Evolutionary conservation across 2,888 invertebrate genomes (phyloP), one percentile per base, ranked within the genome.

Genomic region (Vesta saturnalis): DNA sequence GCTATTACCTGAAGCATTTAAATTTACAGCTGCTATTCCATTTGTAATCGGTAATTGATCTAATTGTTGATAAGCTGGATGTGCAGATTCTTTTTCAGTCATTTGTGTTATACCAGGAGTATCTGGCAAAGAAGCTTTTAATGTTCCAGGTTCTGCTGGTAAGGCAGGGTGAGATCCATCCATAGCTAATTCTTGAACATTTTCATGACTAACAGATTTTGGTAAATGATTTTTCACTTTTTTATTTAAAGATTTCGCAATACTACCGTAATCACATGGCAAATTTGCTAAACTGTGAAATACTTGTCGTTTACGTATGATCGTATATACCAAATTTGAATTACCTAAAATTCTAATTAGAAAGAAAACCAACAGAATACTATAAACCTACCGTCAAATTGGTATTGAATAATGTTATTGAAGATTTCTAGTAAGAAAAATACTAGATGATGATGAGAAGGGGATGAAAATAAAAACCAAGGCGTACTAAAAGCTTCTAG

Each of bases 331-430:
- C 77, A 99, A 88, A 86, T 98, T 99, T 1, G 98, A 95, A 84
- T 99, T 99, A n/a, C 95, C 95, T 93, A 79, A 73, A 74, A 35
- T 43, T 64, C 54, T 15, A 66, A 47, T 57, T 30, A 12, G n/a
- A 22, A 52, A 35, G 10, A 52, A 30, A 23, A n/a, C 6, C 1
- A 1, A 54, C 10, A n/a, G n/a, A n/a, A 19, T 22, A 22, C 5
- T 1, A 3, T 1, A 12, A 58, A 71, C 87, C 86, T 76, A 89
- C 97, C 97, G 85, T 98, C 97, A 84, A 98, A 98, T 85, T 98
- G 98, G 82, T 98, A 98, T 87, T 99, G 99, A 77, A 99, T 99
- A 77, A 99, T 98, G 83, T 99, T 99, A 85, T 99, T 99, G 86
- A 99, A 99, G 82, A 99, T 97, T 88, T 99, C 99, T 60, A 99